A percentile compares a stretch with the other conserved stretches of the same genome.
phyloP scores from a whole-genome alignment of 2,113 vertebrate species.

The Psettodes erumei region DNA sequence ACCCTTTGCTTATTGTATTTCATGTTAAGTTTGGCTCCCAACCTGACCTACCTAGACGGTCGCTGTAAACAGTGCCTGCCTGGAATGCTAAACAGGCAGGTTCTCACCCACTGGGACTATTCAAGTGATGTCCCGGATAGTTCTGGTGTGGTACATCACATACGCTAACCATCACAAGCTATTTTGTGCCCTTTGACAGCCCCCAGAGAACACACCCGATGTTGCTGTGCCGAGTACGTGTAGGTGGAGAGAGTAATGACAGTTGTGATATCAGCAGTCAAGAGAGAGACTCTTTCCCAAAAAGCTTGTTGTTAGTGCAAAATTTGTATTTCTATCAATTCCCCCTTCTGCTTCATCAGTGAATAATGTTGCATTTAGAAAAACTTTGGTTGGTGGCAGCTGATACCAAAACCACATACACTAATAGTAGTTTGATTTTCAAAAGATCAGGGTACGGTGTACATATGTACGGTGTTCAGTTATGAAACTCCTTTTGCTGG shows the following conservation, averaged over 20 bases:
- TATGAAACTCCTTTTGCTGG: not conserved
- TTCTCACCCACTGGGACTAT: conserved; percentile 6
- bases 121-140: not conserved
- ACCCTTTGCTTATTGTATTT: conserved; percentile 3
- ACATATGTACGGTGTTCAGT: no score
- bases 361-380: not conserved
- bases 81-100: conserved; percentile 17
- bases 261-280: conserved; percentile 26
- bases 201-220: conserved; percentile 5
- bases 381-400: not conserved
- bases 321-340: not conserved
- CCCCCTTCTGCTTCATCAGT: not conserved
- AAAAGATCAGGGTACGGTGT: not conserved
- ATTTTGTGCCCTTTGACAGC: conserved; percentile 31
- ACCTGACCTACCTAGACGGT: not conserved
- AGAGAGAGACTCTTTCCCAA: conserved; percentile 1
- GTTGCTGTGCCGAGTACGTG: not conserved
- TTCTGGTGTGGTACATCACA: not conserved
- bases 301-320: not conserved
- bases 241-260: conserved; percentile 7
- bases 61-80: not conserved
- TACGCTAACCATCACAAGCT: conserved; percentile 29
- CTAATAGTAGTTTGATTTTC: not conserved
- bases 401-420: not conserved
- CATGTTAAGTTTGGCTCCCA: not conserved